Conservation (phyloP, 2,797 vertebrate genomes). For the Myripristis jacobus region DNA sequence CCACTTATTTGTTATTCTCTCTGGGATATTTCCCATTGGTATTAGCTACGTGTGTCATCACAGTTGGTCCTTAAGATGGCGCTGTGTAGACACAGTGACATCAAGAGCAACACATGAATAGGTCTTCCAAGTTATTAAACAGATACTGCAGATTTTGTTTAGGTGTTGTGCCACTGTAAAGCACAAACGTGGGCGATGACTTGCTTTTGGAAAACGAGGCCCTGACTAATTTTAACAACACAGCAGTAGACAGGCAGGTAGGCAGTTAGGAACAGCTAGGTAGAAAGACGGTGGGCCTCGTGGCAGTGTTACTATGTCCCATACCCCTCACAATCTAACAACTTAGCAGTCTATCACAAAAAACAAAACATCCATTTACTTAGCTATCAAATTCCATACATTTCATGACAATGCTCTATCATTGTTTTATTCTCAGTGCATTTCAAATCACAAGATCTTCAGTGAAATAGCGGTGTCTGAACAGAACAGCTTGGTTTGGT, state of each 20-base stretch:
- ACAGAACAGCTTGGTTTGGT: conserved; percentile 20
- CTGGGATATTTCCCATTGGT: too few relatives aligned
- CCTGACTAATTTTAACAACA: conserved; percentile 15
- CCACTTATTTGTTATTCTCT: too few relatives aligned
- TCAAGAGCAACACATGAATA: too few relatives aligned
- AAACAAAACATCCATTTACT: conserved; percentile 3
- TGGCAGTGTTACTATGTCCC: conserved; percentile 68
- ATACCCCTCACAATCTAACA: conserved; percentile 24
- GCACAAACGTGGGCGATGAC: not conserved
- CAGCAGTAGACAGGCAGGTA: conserved; percentile 19
- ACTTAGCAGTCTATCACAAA: conserved; percentile 35
- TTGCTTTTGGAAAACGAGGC: conserved; percentile 12
- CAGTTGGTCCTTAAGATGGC: too few relatives aligned
- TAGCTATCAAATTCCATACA: conserved; percentile 29
- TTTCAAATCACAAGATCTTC: conserved; percentile 58
- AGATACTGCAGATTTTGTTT: not conserved
- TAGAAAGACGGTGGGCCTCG: conserved; percentile 38
- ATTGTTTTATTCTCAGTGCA: conserved; percentile 63
- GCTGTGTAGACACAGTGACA: too few relatives aligned
- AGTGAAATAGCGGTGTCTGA: conserved; percentile 46
- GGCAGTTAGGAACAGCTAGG: not conserved
- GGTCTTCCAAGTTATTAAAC: not conserved
- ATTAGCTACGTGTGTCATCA: too few relatives aligned
- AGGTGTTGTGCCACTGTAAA: not conserved
- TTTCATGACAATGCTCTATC: conserved; percentile 32